Percentiles rank a stretch among this genome's conserved stretches.
Conservation (phyloP, 1,140 invertebrate species). For the Macrostomum lignano region DNA sequence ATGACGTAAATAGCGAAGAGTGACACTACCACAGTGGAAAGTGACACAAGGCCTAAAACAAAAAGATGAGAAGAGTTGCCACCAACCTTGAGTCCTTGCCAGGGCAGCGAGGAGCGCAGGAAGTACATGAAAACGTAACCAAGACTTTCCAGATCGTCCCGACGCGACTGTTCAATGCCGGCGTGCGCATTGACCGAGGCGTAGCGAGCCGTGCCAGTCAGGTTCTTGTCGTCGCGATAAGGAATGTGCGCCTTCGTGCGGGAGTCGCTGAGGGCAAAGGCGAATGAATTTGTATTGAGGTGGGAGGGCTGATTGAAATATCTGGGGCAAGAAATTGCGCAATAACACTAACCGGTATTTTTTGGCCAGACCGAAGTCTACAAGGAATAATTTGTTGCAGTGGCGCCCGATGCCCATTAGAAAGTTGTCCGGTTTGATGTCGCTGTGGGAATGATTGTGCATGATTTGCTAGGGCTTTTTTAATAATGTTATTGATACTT, state of each 20-base stretch:
- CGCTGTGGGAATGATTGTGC: too few species aligned
- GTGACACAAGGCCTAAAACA: too few species aligned
- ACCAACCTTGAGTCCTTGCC: slow-evolving; percentile 79
- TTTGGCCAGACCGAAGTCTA: slow-evolving; percentile 35
- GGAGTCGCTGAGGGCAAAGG: too few species aligned
- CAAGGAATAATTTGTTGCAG: slow-evolving; percentile 13
- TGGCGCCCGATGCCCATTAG: slow-evolving; percentile 8
- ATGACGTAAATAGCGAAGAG: too few species aligned
- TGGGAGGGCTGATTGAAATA: too few species aligned
- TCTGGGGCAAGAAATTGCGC: too few species aligned
- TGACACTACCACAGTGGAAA: too few species aligned
- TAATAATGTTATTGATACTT: too few species aligned
- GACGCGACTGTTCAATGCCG: slow-evolving; percentile 81
- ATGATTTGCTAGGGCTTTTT: too few species aligned
- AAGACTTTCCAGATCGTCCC: slow-evolving; percentile 91
- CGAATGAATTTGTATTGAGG: too few species aligned
- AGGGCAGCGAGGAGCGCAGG: slow-evolving; percentile 79
- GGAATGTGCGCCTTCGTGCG: slow-evolving; percentile 36
- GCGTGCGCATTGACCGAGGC: slow-evolving; percentile 56
- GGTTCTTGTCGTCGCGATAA: slow-evolving; percentile 11
- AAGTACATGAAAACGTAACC: slow-evolving; percentile 99
- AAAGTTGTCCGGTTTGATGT: slow-evolving; percentile 45
- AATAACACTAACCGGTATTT: slow-evolving; percentile 13
- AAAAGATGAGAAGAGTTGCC: too few species aligned
- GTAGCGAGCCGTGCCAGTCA: slow-evolving; percentile 12